Conservation (phyloP, 2,888 invertebrate species). For the Amiota communis region DNA sequence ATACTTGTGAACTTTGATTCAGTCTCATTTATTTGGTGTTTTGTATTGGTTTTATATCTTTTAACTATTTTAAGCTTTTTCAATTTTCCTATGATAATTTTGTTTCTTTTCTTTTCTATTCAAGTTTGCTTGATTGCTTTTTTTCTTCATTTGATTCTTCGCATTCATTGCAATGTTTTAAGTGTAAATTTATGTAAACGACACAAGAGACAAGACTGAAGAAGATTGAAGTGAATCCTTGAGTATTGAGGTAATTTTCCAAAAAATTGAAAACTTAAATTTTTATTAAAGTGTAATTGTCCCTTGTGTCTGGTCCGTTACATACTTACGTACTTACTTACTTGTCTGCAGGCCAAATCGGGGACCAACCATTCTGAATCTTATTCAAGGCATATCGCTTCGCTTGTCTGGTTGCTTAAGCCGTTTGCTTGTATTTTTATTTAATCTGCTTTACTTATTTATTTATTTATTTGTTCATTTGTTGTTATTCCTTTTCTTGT, state of each 20-base stretch:
- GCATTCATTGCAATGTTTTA: conserved; percentile 25
- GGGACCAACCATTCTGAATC: background rate
- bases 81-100: background rate
- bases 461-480: background rate
- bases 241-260: background rate
- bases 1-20: no score
- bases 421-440: conserved; percentile 21
- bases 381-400: background rate
- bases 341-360: conserved; percentile 38
- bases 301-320: background rate
- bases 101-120: conserved; percentile 12
- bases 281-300: conserved; percentile 53
- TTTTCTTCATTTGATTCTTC: conserved; percentile 14
- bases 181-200: conserved; percentile 28
- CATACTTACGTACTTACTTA: background rate
- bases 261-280: conserved; percentile 56
- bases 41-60: conserved; percentile 6
- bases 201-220: background rate
- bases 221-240: background rate
- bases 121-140: background rate
- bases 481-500: background rate
- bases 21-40: no score
- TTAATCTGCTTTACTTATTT: conserved; percentile 29
- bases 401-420: conserved; percentile 9
- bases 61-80: conserved; percentile 26